These are phyloP conservation scores for Drosophila subsilvestris DNA, from an alignment of 2,888 invertebrate species.

Conservation along the genomic window DNA sequence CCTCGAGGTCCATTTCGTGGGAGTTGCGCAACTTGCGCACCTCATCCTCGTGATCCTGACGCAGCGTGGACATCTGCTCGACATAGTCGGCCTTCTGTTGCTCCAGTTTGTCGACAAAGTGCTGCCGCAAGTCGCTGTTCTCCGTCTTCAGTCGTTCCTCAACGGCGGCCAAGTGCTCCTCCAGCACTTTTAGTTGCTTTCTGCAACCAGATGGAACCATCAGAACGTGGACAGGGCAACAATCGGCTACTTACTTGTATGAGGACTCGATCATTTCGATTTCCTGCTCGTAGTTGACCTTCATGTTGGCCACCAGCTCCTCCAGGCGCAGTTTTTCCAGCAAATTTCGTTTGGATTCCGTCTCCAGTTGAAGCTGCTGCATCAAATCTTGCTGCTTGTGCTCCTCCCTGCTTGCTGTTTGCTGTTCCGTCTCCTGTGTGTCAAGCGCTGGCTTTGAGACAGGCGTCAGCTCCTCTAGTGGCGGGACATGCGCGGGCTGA, in stretches of 20 bases:
- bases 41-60: slow-evolving; percentile 79
- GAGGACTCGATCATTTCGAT: slow-evolving; percentile 83
- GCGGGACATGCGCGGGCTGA: slow-evolving; percentile 65
- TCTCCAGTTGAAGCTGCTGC: slow-evolving; percentile 73
- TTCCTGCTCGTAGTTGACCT: slow-evolving; percentile 83
- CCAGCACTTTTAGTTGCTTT: slow-evolving; percentile 82
- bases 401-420: slow-evolving; percentile 3
- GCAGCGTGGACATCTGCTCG: slow-evolving; percentile 64
- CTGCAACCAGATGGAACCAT: slow-evolving; percentile 51
- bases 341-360: slow-evolving; percentile 81
- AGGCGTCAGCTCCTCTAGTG: background rate
- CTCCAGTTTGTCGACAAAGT: slow-evolving; percentile 77
- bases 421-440: background rate
- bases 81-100: slow-evolving; percentile 70
- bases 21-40: slow-evolving; percentile 76
- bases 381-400: background rate
- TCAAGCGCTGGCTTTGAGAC: background rate
- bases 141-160: slow-evolving; percentile 81
- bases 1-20: slow-evolving; percentile 81
- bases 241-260: slow-evolving; percentile 75
- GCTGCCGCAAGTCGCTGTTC: slow-evolving; percentile 69
- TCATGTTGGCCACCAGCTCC: slow-evolving; percentile 82
- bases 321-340: slow-evolving; percentile 83
- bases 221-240: background rate
- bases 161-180: slow-evolving; percentile 77